A percentile compares a stretch with the other conserved stretches of the same genome.
These are phyloP conservation scores for Syngnathus typhle DNA, from an alignment of 2,113 vertebrate species.

Conservation along the genomic window DNA sequence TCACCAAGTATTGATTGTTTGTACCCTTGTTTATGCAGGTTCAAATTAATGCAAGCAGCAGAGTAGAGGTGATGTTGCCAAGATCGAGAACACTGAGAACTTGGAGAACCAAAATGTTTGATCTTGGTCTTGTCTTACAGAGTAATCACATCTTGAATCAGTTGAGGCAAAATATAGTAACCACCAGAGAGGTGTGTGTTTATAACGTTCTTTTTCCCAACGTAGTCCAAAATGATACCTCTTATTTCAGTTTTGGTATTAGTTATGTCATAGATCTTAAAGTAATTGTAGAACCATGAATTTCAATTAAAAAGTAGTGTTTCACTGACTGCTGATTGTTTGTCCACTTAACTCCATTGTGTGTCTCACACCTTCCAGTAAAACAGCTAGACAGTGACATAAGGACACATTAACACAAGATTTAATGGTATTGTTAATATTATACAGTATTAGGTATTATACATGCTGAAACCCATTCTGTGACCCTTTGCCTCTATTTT, in stretches of 20 bases:
- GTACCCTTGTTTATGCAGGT: conserved; percentile 28
- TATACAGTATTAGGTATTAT: not conserved
- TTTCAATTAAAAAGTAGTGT: no score
- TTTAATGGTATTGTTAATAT: conserved; percentile 4
- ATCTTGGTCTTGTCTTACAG: not conserved
- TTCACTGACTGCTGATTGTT: no score
- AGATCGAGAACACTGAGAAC: not conserved
- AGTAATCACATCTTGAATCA: not conserved
- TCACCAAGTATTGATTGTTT: conserved; percentile 41
- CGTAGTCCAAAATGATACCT: not conserved
- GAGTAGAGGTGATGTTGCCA: not conserved
- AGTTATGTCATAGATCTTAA: not conserved
- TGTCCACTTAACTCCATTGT: not conserved
- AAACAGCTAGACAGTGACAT: conserved; percentile 1
- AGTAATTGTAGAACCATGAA: not conserved
- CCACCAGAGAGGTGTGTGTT: not conserved
- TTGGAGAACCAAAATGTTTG: not conserved
- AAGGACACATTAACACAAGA: not conserved
- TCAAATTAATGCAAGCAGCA: conserved; percentile 33
- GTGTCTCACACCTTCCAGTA: not conserved
- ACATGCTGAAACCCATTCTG: not conserved
- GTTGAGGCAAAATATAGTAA: not conserved
- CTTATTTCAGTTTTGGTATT: not conserved
- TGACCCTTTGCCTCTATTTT: conserved; percentile 12
- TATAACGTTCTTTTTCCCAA: not conserved